These are phyloP conservation scores for Terrapene triunguis DNA, from an alignment of 2,113 vertebrate species.

Conservation along the genomic window DNA sequence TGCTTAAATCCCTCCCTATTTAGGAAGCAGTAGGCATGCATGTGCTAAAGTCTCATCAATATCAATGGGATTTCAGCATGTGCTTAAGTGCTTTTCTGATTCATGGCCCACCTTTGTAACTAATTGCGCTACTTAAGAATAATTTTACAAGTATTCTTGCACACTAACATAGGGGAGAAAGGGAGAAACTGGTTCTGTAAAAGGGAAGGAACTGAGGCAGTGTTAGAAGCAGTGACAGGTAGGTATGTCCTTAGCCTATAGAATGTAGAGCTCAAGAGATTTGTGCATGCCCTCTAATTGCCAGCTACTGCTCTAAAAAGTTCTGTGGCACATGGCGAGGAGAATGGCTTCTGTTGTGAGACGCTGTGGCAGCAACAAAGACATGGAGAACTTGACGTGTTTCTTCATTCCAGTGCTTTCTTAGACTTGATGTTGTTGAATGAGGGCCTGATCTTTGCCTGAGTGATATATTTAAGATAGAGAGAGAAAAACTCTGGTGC, in stretches of 20 bases:
- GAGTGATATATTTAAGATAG: neutral
- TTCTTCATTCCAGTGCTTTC: neutral
- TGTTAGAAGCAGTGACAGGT: neutral
- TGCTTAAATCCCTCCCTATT: neutral
- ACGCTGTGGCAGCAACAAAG: neutral
- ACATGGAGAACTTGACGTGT: neutral
- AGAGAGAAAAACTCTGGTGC: neutral
- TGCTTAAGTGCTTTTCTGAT: neutral
- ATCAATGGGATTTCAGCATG: neutral
- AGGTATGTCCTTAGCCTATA: neutral
- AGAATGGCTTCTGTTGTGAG: neutral
- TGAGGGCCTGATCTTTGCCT: neutral
- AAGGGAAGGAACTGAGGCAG: neutral
- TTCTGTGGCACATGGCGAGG: neutral
- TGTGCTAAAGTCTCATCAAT: neutral
- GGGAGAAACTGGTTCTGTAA: neutral
- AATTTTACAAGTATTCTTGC: neutral
- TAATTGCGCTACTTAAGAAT: neutral
- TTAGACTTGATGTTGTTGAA: neutral
- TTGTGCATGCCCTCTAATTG: neutral
- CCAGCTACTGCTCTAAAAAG: neutral
- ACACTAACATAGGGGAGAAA: neutral
- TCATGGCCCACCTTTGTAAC: neutral
- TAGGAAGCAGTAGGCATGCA: neutral
- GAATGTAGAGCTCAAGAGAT: neutral